Conservation (phyloP, 2,113 vertebrate species). For the Scytalopus superciliaris region DNA sequence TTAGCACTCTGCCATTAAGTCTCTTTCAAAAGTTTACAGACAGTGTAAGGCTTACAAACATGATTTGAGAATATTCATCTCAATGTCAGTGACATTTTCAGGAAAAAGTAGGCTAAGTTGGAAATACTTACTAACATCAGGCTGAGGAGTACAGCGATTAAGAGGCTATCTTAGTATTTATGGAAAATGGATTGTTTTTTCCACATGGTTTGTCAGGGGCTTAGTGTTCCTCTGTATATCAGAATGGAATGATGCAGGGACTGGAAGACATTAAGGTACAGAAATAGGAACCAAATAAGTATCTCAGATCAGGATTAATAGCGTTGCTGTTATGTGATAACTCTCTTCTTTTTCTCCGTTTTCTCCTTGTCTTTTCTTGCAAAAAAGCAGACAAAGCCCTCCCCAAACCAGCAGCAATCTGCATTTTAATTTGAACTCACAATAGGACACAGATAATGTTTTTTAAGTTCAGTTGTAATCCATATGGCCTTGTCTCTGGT, state of each 20-base stretch:
- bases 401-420: neutral
- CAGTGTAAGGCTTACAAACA: neutral
- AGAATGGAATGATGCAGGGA: neutral
- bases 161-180: neutral
- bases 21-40: neutral
- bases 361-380: neutral
- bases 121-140: neutral
- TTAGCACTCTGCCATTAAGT: neutral
- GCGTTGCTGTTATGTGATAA: neutral
- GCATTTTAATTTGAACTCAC: neutral
- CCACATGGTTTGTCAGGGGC: neutral
- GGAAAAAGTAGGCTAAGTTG: conserved; percentile 5
- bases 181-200: neutral
- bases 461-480: neutral
- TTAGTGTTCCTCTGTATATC: neutral
- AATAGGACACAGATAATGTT: neutral
- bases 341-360: neutral
- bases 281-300: neutral
- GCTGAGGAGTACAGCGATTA: neutral
- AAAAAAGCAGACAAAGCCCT: neutral
- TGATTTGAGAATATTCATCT: neutral
- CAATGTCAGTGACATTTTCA: conserved; percentile 22
- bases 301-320: neutral
- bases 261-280: neutral
- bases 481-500: neutral